Percentiles rank a stretch among this genome's conserved stretches.
These are phyloP conservation scores for Dolichoris vasculosae DNA, from an alignment of 1,140 invertebrate species.

Conservation along the genomic window DNA sequence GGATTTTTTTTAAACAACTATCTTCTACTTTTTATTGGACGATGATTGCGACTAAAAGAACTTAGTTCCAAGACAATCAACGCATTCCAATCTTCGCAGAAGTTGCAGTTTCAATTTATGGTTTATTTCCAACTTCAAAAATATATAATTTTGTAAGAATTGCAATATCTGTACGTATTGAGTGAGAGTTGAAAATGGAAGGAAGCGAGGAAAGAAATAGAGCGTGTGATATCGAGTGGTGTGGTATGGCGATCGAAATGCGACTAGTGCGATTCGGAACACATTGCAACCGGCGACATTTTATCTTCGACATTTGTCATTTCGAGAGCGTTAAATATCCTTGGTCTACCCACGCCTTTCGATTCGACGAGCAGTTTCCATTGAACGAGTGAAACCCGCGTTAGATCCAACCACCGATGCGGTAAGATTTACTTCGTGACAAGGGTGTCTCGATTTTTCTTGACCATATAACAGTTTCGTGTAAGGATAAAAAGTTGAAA, in stretches of 20 bases:
- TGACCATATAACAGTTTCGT: not conserved
- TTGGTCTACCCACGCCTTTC: conserved; percentile 31
- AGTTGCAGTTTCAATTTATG: not conserved
- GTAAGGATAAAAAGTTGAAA: not conserved
- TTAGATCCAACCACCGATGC: conserved; percentile 1
- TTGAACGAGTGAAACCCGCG: not conserved
- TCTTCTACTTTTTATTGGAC: no score
- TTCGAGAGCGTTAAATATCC: conserved; percentile 65
- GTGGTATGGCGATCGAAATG: conserved; percentile 2
- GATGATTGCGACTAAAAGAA: no score
- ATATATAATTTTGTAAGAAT: not conserved
- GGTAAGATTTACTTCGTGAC: conserved; percentile 30
- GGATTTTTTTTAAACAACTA: no score
- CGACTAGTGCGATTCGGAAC: not conserved
- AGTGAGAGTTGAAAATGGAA: conserved; percentile 43
- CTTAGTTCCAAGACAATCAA: no score
- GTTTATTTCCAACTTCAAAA: not conserved
- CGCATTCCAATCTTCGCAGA: not conserved
- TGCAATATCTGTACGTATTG: not conserved
- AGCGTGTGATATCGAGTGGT: conserved; percentile 10
- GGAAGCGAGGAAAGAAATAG: conserved; percentile 6
- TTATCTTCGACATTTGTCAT: conserved; percentile 67
- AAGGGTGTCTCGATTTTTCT: conserved; percentile 22
- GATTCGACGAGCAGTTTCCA: not conserved
- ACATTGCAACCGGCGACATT: conserved; percentile 56